Conservation (phyloP, 2,113 vertebrate genomes). For the Corydoras maculifer region DNA sequence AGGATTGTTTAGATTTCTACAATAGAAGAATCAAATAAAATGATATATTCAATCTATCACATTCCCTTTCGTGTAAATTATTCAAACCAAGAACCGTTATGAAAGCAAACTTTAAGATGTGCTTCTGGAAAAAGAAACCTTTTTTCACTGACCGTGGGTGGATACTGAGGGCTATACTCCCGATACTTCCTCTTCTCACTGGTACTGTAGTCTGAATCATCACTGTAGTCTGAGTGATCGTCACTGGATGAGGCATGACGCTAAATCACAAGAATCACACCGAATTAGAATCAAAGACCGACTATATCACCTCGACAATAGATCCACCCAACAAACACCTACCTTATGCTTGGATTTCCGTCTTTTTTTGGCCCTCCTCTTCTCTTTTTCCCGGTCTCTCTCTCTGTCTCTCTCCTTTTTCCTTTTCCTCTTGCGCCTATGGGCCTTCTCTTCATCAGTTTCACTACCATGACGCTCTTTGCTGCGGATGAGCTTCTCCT, state of each 20-base stretch:
- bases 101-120: too few relatives aligned
- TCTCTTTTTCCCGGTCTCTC: constrained; percentile 81
- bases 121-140: not conserved
- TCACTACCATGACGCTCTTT: constrained; percentile 75
- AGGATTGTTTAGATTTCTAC: too few relatives aligned
- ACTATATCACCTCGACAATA: constrained; percentile 3
- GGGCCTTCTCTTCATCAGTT: constrained; percentile 77
- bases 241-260: constrained; percentile 90
- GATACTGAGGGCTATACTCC: constrained; percentile 86
- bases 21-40: too few relatives aligned
- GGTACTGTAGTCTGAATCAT: constrained; percentile 89
- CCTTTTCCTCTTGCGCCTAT: constrained; percentile 79
- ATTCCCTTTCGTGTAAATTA: too few relatives aligned
- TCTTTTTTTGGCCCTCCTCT: constrained; percentile 77
- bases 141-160: constrained; percentile 60
- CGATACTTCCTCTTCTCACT: constrained; percentile 87
- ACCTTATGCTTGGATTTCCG: constrained; percentile 94
- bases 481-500: constrained; percentile 61
- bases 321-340: constrained; percentile 23
- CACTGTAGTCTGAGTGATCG: constrained; percentile 86
- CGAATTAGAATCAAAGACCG: not conserved
- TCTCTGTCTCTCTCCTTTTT: constrained; percentile 85
- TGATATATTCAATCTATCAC: too few relatives aligned
- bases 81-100: too few relatives aligned
- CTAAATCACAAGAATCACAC: constrained; percentile 53